phyloP scores from a whole-genome alignment of 2,888 invertebrate species.

The Dryomyza anilis region DNA sequence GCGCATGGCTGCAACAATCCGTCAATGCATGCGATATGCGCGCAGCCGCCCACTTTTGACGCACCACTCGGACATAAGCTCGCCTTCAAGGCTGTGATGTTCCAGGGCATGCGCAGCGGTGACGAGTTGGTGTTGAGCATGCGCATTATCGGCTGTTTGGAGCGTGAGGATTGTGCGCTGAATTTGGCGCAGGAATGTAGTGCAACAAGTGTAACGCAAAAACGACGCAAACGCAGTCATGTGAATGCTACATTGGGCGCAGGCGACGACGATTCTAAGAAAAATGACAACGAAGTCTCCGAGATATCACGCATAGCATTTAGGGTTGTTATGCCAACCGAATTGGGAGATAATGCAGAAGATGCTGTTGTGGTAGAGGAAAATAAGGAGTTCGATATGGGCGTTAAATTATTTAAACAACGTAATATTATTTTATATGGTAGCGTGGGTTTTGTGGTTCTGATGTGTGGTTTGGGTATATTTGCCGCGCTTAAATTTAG shows the following conservation, averaged over 20 bases:
- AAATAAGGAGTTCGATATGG: too few relatives aligned
- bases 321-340: slow-evolving; percentile 47
- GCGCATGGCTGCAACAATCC: slow-evolving; percentile 63
- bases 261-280: too few relatives aligned
- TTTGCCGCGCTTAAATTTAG: slow-evolving; percentile 43
- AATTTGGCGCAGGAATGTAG: slow-evolving; percentile 48
- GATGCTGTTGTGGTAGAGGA: background rate
- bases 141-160: slow-evolving; percentile 65
- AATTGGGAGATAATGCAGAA: background rate
- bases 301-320: slow-evolving; percentile 55
- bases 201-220: slow-evolving; percentile 43
- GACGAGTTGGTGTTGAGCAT: slow-evolving; percentile 66
- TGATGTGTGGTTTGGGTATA: slow-evolving; percentile 44
- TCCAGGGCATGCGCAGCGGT: slow-evolving; percentile 66
- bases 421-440: slow-evolving; percentile 40
- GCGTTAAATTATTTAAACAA: too few relatives aligned
- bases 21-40: slow-evolving; percentile 62
- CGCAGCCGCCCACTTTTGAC: slow-evolving; percentile 60
- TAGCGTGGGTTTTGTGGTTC: slow-evolving; percentile 45
- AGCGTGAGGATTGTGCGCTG: slow-evolving; percentile 63
- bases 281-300: slow-evolving; percentile 49
- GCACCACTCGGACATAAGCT: slow-evolving; percentile 61
- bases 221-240: background rate
- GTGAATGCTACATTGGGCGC: background rate
- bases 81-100: slow-evolving; percentile 65